A percentile compares a stretch with the other conserved stretches of the same genome.
These are phyloP conservation scores for Hippopotamyrus pictus DNA, from an alignment of 2,797 vertebrate genomes.

Conservation along the genomic window DNA sequence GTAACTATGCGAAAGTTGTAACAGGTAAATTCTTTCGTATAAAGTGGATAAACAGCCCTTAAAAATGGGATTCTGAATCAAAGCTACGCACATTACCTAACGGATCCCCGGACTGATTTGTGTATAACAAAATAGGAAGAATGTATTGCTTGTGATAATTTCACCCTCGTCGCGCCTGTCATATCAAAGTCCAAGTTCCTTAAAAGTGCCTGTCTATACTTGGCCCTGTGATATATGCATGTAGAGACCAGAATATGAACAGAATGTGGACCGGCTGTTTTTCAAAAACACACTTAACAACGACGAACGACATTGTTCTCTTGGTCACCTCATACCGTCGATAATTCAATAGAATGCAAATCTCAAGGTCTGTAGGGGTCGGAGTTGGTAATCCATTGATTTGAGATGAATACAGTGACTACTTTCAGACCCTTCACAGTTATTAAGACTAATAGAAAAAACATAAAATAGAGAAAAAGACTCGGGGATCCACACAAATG, in stretches of 20 bases:
- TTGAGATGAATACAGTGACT: slow-evolving; percentile 73
- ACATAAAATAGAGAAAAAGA: slow-evolving; percentile 62
- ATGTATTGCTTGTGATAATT: not conserved
- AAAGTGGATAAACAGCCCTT: not conserved
- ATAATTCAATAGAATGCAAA: slow-evolving; percentile 66
- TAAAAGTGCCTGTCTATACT: not conserved
- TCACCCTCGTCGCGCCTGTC: not conserved
- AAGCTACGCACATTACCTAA: too few relatives aligned
- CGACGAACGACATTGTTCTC: slow-evolving; percentile 56
- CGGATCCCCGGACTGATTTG: not conserved
- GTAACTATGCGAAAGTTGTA: not conserved
- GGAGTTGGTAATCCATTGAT: slow-evolving; percentile 65
- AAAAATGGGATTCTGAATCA: not conserved
- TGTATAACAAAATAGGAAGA: not conserved
- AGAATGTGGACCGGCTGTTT: slow-evolving; percentile 13
- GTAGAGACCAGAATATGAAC: not conserved
- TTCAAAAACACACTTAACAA: slow-evolving; percentile 55
- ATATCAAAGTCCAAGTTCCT: not conserved
- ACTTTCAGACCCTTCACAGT: slow-evolving; percentile 66
- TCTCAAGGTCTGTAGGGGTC: slow-evolving; percentile 57
- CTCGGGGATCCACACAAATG: slow-evolving; percentile 58
- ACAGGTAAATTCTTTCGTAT: not conserved
- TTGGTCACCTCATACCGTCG: slow-evolving; percentile 59
- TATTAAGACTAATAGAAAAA: slow-evolving; percentile 74
- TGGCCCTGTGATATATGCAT: not conserved